Evolutionary conservation across 1,140 invertebrate species (phyloP), one percentile per base, ranked within the genome.

Genomic region (Drosophila gunungcola): DNA sequence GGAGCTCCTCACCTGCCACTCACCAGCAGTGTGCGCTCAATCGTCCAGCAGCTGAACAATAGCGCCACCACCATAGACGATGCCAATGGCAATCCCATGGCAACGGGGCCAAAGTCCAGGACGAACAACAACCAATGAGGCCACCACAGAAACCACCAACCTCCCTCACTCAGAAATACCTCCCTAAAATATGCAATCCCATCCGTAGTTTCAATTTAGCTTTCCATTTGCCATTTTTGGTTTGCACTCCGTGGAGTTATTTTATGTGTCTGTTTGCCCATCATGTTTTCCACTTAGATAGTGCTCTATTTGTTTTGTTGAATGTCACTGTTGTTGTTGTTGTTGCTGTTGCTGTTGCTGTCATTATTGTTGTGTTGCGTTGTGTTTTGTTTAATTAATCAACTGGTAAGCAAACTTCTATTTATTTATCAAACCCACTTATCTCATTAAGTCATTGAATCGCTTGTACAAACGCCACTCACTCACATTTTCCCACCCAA

Each of bases 341-440:
- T 56, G 16, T 21, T 21, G 16, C 16, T 21, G 16, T 21, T 21
- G 56, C 63, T 76, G 65, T 77, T 88, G 65, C 86, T 77, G 60
- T 78, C 56, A 57, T 81, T 57, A 72, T 89, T 77, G 53, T 78
- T 78, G 65, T 63, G 73, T 83, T 83, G 75, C 82, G 55, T 78
- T 86, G 79, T 86, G 79, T 86, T 86, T 89, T 88, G 84, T 89
- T 88, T 68, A 84, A 70, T 78, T 84, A 90, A 90, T 69, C 54
- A 78, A 84, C 90, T 88, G 88, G 88, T 91, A 91, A 91, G 88
- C 88, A 91, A 82, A 91, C 83, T 81, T 91, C 72, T 57, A 64
- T 69, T 83, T 80, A 70, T 74, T 70, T 83, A 78, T 84, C 39
- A 53, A 49, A 56, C 51, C 41, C 57, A 53, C 64, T 73, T 74